phyloP scores from a whole-genome alignment of 2,113 vertebrate genomes.

The Struthio camelus region DNA sequence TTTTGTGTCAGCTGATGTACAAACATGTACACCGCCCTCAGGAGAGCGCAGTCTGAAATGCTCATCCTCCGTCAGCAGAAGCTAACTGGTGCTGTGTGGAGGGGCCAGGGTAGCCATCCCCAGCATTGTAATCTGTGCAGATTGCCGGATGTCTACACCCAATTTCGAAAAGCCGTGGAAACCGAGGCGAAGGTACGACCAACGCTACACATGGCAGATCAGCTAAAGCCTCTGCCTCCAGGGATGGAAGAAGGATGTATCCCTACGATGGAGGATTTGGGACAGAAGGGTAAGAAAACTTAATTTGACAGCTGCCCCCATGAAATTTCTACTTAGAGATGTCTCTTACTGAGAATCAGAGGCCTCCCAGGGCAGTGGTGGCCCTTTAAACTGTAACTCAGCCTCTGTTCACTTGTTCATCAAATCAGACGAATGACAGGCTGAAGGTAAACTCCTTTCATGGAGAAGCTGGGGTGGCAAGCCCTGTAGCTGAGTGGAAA shows the following conservation, averaged over 20 bases:
- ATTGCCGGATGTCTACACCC: slow-evolving; percentile 84
- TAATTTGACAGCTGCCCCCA: not conserved
- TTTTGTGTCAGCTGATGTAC: not conserved
- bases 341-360: not conserved
- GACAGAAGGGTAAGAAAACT: slow-evolving; percentile 71
- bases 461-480: not conserved
- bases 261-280: slow-evolving; percentile 75
- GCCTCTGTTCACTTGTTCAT: not conserved
- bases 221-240: slow-evolving; percentile 73
- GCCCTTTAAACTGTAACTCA: not conserved
- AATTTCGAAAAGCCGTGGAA: slow-evolving; percentile 82
- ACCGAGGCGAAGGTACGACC: slow-evolving; percentile 71
- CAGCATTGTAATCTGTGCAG: slow-evolving; percentile 12
- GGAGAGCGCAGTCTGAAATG: not conserved
- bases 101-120: not conserved
- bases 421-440: not conserved
- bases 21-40: not conserved
- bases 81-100: not conserved
- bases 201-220: slow-evolving; percentile 53
- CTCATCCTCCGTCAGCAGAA: not conserved
- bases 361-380: not conserved
- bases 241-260: slow-evolving; percentile 79
- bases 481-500: not conserved
- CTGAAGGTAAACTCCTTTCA: not conserved
- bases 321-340: not conserved